phyloP scores from a whole-genome alignment of 2,797 vertebrate species.

The Florisuga fusca region DNA sequence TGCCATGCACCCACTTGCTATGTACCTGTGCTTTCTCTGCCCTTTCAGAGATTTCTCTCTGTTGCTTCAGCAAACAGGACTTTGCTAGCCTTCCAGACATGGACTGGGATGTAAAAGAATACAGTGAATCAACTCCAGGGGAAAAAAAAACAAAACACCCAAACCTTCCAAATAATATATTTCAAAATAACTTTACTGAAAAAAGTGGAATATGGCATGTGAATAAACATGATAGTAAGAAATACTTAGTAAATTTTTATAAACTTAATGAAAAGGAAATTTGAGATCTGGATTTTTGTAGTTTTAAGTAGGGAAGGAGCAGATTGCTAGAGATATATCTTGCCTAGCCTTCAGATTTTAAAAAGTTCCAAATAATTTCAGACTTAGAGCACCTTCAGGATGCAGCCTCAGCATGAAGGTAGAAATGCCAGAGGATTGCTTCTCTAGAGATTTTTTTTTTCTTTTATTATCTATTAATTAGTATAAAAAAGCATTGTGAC shows the following conservation, averaged over 20 bases:
- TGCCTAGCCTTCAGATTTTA: background rate
- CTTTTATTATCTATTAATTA: background rate
- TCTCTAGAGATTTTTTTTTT: background rate
- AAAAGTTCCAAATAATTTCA: background rate
- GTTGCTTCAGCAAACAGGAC: background rate
- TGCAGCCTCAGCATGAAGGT: background rate
- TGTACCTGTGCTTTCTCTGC: background rate
- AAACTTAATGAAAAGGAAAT: background rate
- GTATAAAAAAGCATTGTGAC: background rate
- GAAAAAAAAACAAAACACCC: accelerated
- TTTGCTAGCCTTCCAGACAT: background rate
- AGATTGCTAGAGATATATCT: background rate
- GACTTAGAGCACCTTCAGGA: background rate
- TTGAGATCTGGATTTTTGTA: background rate
- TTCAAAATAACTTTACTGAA: background rate
- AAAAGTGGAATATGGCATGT: background rate
- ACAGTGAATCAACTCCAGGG: background rate
- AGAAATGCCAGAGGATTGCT: background rate
- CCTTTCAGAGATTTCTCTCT: background rate
- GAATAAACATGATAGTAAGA: background rate
- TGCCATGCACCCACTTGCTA: background rate
- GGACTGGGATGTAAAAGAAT: background rate
- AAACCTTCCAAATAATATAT: background rate
- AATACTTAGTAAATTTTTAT: background rate
- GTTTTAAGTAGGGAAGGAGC: background rate